Base-by-base conservation (phyloP, 2,888 invertebrate species). In the Petrolisthes manimaculis region DNA sequence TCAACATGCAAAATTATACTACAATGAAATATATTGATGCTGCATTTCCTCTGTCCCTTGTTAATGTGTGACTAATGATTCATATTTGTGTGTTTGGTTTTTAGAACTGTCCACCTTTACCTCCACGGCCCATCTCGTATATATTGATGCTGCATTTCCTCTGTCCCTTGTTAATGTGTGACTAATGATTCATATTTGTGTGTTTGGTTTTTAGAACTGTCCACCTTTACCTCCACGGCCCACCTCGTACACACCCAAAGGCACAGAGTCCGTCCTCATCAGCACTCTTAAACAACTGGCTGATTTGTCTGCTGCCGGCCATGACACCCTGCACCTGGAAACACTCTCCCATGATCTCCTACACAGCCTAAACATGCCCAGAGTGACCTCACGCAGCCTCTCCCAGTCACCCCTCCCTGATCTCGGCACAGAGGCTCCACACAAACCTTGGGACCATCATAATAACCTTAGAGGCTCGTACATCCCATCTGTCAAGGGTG, bases 401-500 rank as follows among this genome's bases (percentile, higher is more conserved):
- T 88, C 85, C 12, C 85, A 86, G 18, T 74, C 88, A 21, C 83
- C 85, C 14, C 88, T 78, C 78, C 14, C 71, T 8, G 86, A 86
- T 78, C n/a, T 71, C 6, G 37, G 37, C 37, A 37, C 37, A 37
- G 37, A 37, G 37, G 84, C 84, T 56, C 83, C 74, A 14, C 88
- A 83, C 69, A 90, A 90, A 80, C 90, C 90, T 21, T 90, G 90
- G 90, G 86, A 86, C 80, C 90, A 90, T 69, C 90, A 90, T 74
- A 90, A 89, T 79, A 90, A 90, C 84, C 90, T 90, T 51, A 90
- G 86, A 74, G 89, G 88, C 53, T 83, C 89, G 5, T 89, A 90
- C 86, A 88, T 89, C 83, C 88, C 86, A 69, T 86, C 89, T 54
- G 86, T 81, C 74, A 90, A 90, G 83, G 89, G 90, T 90, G 85